Base-by-base conservation (phyloP, 2,888 invertebrate species). In the Andrena minutula region DNA sequence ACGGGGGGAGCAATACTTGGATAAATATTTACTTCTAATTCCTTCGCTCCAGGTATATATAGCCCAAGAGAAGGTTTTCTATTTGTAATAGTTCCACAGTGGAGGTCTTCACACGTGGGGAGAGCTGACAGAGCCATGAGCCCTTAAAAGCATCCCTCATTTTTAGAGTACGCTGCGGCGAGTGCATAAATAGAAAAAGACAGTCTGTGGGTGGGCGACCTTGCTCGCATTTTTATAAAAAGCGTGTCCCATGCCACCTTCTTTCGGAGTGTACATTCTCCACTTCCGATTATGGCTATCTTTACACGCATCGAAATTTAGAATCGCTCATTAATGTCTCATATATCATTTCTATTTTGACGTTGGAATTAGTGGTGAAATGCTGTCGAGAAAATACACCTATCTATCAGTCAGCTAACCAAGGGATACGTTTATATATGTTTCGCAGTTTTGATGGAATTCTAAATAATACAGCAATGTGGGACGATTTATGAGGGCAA, bases 111-210 rank as follows among this genome's bases (percentile, higher is more conserved):
- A n/a, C 30, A 12, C 30, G 20, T 2, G 66, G 16, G 23, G n/a
- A 23, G 10, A 6, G 26, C 51, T 41, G 56, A 26, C 23, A 10
- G 66, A 68, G 30, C 2, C 32, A 32, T n/a, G 56, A 16, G n/a
- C n/a, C 68, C 35, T 35, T 69, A 69, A 58, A 56, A 69, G 41
- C 69, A 61, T 20, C 32, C 7, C 10, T 32, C 61, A 69, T 69
- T 69, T 69, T 69, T 69, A 58, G 58, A 56, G 41, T 35, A 58
- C 23, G n/a, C 41, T 69, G n/a, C 20, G 28, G 4, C 1, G 32
- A 32, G 35, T 23, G 23, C 58, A 28, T 28, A 69, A 69, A 69
- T 69, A 69, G 58, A 69, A 35, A 58, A 58, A 20, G 16, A 3
- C 20, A 7, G 32, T 7, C 28, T 28, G 26, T 41, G 56, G 35